phyloP scores from a whole-genome alignment of 2,888 invertebrate genomes.

The Lordiphosa fenestrarum region DNA sequence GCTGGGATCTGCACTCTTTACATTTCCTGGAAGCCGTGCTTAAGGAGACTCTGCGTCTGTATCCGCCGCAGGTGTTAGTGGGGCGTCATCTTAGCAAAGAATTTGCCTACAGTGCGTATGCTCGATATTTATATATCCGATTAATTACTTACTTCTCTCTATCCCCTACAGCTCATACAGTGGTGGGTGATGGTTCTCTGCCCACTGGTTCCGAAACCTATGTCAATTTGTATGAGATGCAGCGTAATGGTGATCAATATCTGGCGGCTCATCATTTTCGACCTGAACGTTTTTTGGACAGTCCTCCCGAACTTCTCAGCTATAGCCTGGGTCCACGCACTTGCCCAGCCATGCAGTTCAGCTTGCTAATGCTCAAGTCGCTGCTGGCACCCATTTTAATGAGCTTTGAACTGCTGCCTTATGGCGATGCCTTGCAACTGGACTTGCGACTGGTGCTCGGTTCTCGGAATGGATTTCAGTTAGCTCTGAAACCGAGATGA shows the following conservation, averaged over 20 bases:
- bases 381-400: conserved; percentile 49
- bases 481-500: conserved; percentile 43
- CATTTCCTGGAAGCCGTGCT: conserved; percentile 77
- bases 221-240: conserved; percentile 51
- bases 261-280: conserved; percentile 31
- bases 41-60: conserved; percentile 84
- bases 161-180: conserved; percentile 43
- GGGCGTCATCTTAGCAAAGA: conserved; percentile 45
- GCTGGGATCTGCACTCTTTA: conserved; percentile 11
- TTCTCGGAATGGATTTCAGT: conserved; percentile 58
- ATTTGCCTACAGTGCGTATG: conserved; percentile 57
- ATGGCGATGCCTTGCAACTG: conserved; percentile 45
- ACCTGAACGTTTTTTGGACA: conserved; percentile 50
- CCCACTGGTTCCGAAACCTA: conserved; percentile 59
- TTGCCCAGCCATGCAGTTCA: conserved; percentile 54
- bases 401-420: conserved; percentile 57
- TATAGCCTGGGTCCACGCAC: conserved; percentile 60
- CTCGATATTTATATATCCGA: background rate
- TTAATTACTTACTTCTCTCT: no score
- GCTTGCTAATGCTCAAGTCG: conserved; percentile 43
- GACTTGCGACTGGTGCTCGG: conserved; percentile 45
- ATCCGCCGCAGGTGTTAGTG: conserved; percentile 82
- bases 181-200: conserved; percentile 46
- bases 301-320: conserved; percentile 28
- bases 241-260: conserved; percentile 36